These are phyloP conservation scores for Ectemnius continuus DNA, from an alignment of 2,888 invertebrate species.

Conservation along the genomic window DNA sequence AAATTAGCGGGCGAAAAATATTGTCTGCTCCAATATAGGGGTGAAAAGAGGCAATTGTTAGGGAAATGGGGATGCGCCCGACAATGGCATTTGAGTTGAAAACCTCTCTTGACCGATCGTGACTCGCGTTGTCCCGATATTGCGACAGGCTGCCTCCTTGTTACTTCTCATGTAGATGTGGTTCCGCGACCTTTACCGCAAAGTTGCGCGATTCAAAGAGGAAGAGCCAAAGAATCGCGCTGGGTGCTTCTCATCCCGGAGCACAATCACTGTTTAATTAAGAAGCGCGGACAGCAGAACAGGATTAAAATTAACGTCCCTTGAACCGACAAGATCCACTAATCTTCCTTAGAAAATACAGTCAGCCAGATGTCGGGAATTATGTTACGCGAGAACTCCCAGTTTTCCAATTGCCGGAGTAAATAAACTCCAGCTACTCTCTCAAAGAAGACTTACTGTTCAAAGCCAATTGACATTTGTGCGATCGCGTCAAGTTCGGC, in stretches of 20 bases:
- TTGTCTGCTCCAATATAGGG: background rate
- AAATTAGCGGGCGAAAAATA: background rate
- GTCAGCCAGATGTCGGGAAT: too few species aligned
- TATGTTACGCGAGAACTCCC: too few species aligned
- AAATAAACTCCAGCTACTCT: too few species aligned
- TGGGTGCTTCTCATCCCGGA: too few species aligned
- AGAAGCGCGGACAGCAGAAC: too few species aligned
- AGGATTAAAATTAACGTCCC: too few species aligned
- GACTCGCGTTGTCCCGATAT: constrained; percentile 52
- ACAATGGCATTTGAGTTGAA: constrained; percentile 50
- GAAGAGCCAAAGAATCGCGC: constrained; percentile 14
- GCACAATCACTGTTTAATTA: too few species aligned
- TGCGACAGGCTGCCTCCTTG: constrained; percentile 52
- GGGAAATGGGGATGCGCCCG: constrained; percentile 54
- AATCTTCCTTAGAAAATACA: too few species aligned
- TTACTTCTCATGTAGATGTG: constrained; percentile 54
- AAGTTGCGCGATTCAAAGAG: constrained; percentile 50
- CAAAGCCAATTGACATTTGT: background rate
- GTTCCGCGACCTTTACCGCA: constrained; percentile 54
- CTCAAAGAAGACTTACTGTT: background rate
- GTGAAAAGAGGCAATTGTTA: constrained; percentile 13
- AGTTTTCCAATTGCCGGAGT: too few species aligned
- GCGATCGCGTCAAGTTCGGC: background rate
- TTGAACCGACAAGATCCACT: too few species aligned
- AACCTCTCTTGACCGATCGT: constrained; percentile 57